Conservation (phyloP, 2,113 vertebrate species). For the Laticauda laticaudata region DNA sequence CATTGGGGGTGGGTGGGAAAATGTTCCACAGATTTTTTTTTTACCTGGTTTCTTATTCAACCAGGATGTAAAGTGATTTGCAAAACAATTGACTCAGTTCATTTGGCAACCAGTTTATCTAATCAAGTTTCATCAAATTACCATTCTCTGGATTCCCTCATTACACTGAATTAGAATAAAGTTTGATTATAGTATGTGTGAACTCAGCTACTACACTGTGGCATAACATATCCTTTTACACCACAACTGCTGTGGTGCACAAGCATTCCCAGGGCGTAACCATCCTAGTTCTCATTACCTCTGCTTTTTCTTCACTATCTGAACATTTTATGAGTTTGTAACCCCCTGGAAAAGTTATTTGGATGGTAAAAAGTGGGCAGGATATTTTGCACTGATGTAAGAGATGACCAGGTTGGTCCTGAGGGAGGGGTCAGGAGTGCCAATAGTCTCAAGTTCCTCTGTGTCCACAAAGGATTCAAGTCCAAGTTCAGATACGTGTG, state of each 20-base stretch:
- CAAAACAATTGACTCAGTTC: background rate
- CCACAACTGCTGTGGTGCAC: background rate
- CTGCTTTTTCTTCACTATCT: background rate
- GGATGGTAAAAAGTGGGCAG: background rate
- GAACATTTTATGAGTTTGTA: background rate
- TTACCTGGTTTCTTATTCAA: background rate
- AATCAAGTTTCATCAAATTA: background rate
- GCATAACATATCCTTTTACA: background rate
- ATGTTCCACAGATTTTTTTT: background rate
- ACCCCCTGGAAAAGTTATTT: background rate
- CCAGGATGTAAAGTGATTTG: background rate
- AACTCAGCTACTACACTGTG: background rate
- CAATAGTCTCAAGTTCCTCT: too few species aligned
- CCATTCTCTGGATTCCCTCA: background rate
- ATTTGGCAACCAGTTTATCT: background rate
- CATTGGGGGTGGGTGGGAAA: too few species aligned
- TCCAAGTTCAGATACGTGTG: too few species aligned
- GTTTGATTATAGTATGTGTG: background rate
- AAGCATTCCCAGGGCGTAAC: background rate
- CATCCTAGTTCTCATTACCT: background rate
- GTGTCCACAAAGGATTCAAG: too few species aligned
- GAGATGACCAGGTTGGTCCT: too few species aligned
- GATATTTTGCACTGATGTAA: background rate
- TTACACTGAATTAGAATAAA: background rate
- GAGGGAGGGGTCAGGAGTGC: too few species aligned